phyloP scores from a whole-genome alignment of 2,113 vertebrate species.

The Xiphophorus couchianus region DNA sequence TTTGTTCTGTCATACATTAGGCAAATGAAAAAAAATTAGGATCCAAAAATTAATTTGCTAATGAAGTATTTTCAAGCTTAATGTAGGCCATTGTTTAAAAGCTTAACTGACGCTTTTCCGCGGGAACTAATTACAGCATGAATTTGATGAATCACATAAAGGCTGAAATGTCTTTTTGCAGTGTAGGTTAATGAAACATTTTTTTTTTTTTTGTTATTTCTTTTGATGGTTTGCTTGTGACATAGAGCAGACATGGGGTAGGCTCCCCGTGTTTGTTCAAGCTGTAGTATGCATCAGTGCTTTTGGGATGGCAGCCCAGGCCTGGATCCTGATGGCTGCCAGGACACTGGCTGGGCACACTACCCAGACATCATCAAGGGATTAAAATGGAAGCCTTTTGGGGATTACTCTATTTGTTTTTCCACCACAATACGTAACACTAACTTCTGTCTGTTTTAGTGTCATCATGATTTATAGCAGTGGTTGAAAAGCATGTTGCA shows the following conservation, averaged over 20 bases:
- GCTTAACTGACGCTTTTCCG: slow-evolving; percentile 24
- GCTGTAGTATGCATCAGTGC: slow-evolving; percentile 65
- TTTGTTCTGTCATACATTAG: slow-evolving; percentile 16
- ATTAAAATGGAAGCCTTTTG: slow-evolving; percentile 68
- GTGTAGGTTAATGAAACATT: slow-evolving; percentile 1
- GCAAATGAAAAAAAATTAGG: slow-evolving; percentile 16
- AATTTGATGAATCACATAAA: slow-evolving; percentile 11
- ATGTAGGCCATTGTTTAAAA: slow-evolving; percentile 32
- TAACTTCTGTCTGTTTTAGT: slow-evolving; percentile 35
- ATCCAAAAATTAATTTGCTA: slow-evolving; percentile 35
- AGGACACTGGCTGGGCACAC: slow-evolving; percentile 61
- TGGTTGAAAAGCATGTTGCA: not conserved
- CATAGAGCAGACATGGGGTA: slow-evolving; percentile 49
- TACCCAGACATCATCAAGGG: slow-evolving; percentile 68
- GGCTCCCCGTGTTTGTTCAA: slow-evolving; percentile 66
- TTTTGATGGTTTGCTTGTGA: slow-evolving; percentile 25
- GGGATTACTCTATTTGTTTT: slow-evolving; percentile 63
- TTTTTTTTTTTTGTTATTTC: not conserved
- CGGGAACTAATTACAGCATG: slow-evolving; percentile 8
- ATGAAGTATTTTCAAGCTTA: slow-evolving; percentile 27
- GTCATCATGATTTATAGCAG: not conserved
- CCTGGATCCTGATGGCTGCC: slow-evolving; percentile 51
- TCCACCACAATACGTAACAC: slow-evolving; percentile 37
- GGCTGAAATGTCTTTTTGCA: slow-evolving; percentile 4
- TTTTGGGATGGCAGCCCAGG: slow-evolving; percentile 65